Conservation (phyloP, 2,113 vertebrate species). For the Brachyistius frenatus region DNA sequence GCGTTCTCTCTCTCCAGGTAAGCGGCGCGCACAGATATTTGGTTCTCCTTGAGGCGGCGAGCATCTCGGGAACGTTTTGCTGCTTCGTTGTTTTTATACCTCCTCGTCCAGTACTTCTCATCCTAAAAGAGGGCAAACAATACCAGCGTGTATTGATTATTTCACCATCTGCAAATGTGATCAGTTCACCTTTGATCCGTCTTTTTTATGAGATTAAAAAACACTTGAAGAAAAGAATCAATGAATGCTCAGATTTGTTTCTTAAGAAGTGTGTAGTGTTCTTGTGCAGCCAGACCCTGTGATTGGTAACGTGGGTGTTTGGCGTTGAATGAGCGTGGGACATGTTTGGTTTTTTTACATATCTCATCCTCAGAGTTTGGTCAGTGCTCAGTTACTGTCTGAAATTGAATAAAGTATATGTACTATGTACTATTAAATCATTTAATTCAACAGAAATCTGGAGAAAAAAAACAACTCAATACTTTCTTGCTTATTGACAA, state of each 20-base stretch:
- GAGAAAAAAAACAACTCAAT: too few relatives aligned
- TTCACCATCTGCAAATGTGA: too few relatives aligned
- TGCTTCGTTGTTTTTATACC: slow-evolving; percentile 94
- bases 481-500: too few relatives aligned
- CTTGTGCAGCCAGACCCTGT: background rate
- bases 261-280: slow-evolving; percentile 6
- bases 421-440: too few relatives aligned
- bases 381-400: slow-evolving; percentile 17
- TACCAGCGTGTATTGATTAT: background rate
- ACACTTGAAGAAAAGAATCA: slow-evolving; percentile 16
- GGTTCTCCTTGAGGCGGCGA: slow-evolving; percentile 94
- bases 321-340: slow-evolving; percentile 38
- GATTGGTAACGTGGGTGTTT: too few relatives aligned
- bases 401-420: slow-evolving; percentile 34
- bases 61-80: slow-evolving; percentile 94
- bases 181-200: too few relatives aligned
- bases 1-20: slow-evolving; percentile 95
- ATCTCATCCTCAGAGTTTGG: slow-evolving; percentile 20
- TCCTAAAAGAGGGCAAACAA: slow-evolving; percentile 80
- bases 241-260: slow-evolving; percentile 25
- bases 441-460: too few relatives aligned
- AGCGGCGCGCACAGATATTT: slow-evolving; percentile 92
- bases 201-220: background rate
- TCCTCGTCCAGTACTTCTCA: slow-evolving; percentile 93
- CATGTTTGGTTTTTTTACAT: slow-evolving; percentile 22